Evolutionary conservation across 2,113 vertebrate genomes (phyloP), one percentile per base, ranked within the genome.

Genomic region (Osmerus mordax): DNA sequence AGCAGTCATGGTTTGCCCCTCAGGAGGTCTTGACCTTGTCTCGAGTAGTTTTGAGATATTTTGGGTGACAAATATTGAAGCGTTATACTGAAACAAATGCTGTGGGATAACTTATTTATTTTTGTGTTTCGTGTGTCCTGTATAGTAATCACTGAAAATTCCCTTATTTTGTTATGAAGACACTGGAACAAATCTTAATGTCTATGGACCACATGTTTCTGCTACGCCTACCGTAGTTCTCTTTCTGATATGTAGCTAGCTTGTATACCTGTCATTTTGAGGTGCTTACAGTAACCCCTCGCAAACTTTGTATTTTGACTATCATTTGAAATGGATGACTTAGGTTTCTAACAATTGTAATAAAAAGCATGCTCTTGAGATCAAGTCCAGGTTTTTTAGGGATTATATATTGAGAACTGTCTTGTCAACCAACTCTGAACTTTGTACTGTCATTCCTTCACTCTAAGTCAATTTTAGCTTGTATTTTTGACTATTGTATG

Each of bases 81-180:
- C 55, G 4, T n/a, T 19, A n/a, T 19, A 56, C 15, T n/a, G n/a
- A 56, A 56, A 56, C 55, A 56, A 47, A 47, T 47, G 9, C 41
- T 47, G 73, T 56, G 18, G 63, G 56, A 52, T 69, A 29, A 58
- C 56, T 72, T 81, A 88, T 89, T 90, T 88, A 88, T 87, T 85
- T 81, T 81, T 51, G 76, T 83, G 75, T 77, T 67, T 72, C 28
- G 70, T 14, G 18, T 72, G 64, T 58, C 65, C 19, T 29, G 59
- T 69, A 71, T 19, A 60, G 47, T 28, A 62, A 18, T 68, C 66
- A 28, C 54, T 63, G 47, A 69, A 15, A 77, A 77, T 78, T 54
- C 73, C 65, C 66, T 36, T 72, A 71, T 80, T 83, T 76, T 66
- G 29, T 85, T 71, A 62, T 62, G 69, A 78, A 32, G 61, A 78